These are phyloP conservation scores for Oegoconia quadripuncta DNA, from an alignment of 2,888 invertebrate species.

Conservation along the genomic window DNA sequence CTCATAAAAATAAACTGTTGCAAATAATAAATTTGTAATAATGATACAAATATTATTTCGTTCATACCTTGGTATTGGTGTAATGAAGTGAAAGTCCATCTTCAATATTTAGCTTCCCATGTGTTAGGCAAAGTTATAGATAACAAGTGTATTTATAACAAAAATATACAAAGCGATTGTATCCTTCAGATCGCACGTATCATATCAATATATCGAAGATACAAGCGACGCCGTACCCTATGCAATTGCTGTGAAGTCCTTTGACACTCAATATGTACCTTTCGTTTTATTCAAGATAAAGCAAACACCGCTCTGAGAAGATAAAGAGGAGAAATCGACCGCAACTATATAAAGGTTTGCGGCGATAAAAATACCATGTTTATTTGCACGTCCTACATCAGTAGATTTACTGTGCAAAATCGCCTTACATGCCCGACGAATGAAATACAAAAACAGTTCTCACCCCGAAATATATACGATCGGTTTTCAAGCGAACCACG, in stretches of 20 bases:
- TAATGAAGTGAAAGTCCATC: too few species aligned
- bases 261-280: slow-evolving; percentile 56
- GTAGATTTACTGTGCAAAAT: slow-evolving; percentile 48
- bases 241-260: slow-evolving; percentile 39
- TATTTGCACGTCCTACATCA: slow-evolving; percentile 79
- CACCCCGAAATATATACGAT: slow-evolving; percentile 41
- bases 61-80: too few species aligned
- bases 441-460: slow-evolving; percentile 44
- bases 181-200: not conserved
- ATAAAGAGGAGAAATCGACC: slow-evolving; percentile 78
- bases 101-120: too few species aligned
- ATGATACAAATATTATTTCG: not conserved
- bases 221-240: not conserved
- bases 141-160: too few species aligned
- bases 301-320: slow-evolving; percentile 71
- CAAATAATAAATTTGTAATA: not conserved
- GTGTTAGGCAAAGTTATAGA: too few species aligned
- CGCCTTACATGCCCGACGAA: slow-evolving; percentile 36
- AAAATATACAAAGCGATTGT: not conserved
- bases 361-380: slow-evolving; percentile 77
- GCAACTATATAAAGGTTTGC: slow-evolving; percentile 78
- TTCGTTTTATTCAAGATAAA: slow-evolving; percentile 72
- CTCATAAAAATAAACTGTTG: not conserved
- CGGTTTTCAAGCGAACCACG: slow-evolving; percentile 35
- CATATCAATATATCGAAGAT: slow-evolving; percentile 1